Evolutionary conservation across 2,888 invertebrate genomes (phyloP), one percentile per base, ranked within the genome.

Genomic region (Pseudococcus jackbeardsleyi): DNA sequence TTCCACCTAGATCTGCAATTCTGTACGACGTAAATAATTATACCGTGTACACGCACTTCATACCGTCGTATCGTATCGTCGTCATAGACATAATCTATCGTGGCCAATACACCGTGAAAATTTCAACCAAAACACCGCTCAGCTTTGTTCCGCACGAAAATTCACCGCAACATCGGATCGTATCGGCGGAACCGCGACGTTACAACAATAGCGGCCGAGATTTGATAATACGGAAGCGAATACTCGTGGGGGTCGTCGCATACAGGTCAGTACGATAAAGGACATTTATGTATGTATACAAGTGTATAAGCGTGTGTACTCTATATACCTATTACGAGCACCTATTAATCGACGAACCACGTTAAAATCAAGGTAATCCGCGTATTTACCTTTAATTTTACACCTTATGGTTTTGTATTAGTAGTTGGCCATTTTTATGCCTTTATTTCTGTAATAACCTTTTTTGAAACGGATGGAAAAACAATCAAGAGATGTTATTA

Each of bases 191-290:
- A 72, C 72, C 72, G 33, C 72, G 1, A 22, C 22, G 64, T 33
- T 72, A 33, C 17, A 72, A 72, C 72, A 72, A 72, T 72, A 72
- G 72, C 72, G 33, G 19, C 15, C 72, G 33, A 26, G 72, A 33
- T 33, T 33, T 33, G 72, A 33, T 39, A 33, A 72, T 72, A 72
- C 72, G 72, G 72, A 72, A 72, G 72, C 33, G 7, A 72, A 33
- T 33, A 26, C 15, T 33, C 17, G 26, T 33, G 72, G 33, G 72
- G 72, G 72, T 72, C 72, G 72, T 26, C 72, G 33, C 72, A 72
- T 72, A 72, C 72, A 72, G 72, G 72, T 72, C 72, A 72, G 72
- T 72, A 72, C 72, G 72, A 72, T 72, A 72, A 72, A 72, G 72
- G 72, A 72, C 72, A 72, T 17, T 12, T 9, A 19, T 72, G n/a